Base-by-base conservation (phyloP, 2,113 vertebrate species). In the Lynx canadensis region DNA sequence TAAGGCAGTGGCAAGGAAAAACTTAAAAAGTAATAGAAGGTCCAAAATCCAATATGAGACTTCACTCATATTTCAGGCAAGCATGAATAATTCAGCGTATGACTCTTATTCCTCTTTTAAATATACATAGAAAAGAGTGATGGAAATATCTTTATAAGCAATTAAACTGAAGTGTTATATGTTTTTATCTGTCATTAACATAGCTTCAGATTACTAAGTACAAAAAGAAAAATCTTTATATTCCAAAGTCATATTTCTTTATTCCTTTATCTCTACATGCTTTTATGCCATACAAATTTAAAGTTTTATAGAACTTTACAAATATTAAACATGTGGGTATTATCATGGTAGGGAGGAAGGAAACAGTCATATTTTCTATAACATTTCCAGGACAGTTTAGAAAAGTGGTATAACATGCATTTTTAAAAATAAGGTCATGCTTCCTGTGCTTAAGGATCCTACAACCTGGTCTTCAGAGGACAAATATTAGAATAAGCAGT, bases 1-100 rank as follows among this genome's bases (percentile, higher is more conserved):
- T 38, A 95, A 93, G 41, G 66, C 90, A 94, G 10, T 91, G 25
- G 13, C 5, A 66, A 95, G 12, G 33, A 92, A 87, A 25, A 92
- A 50, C 31, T 7, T 55, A 79, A 92, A 83, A 66, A 50, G 11
- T 36, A 93, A 69, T 0, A 38, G 12, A 86, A 65, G 73, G 4
- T 63, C 33, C 52, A 78, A 29, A 76, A 63, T 74, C 31, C 6
- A 23, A 57, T 81, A 82, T 60, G 68, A 76, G n/a, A 93, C 10
- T 87, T 82, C 31, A 27, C 78, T 91, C 76, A 69, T 1, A 25
- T 86, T 66, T 82, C 86, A 79, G 88, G 33, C n/a, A 97, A 91
- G 33, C 63, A 92, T n/a, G 29, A 95, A 50, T 57, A 83, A 80
- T 36, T 86, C 27, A 65, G 1, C 38, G 73, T 93, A 92, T 68